phyloP scores from a whole-genome alignment of 1,140 invertebrate genomes.

The Lasioglossum baleicum region DNA sequence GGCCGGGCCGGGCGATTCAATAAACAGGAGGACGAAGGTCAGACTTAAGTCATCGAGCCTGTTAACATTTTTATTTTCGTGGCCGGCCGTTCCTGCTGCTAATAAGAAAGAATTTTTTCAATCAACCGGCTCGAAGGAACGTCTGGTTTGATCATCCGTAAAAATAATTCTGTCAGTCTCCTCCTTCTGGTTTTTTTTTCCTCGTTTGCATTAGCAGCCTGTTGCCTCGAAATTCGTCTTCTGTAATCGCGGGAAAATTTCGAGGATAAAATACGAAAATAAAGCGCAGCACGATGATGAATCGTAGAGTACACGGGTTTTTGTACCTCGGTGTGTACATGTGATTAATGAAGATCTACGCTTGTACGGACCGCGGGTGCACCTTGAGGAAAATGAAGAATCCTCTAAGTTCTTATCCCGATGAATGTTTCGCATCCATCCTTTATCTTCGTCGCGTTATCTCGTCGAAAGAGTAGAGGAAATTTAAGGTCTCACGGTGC shows the following conservation, averaged over 20 bases:
- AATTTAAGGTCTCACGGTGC: neutral
- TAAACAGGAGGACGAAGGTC: constrained; percentile 53
- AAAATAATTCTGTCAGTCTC: constrained; percentile 3
- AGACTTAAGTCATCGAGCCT: constrained; percentile 51
- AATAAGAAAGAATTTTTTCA: constrained; percentile 17
- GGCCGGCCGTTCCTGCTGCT: neutral
- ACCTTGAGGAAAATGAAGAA: neutral
- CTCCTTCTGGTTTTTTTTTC: too few relatives aligned
- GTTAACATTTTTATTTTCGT: constrained; percentile 55
- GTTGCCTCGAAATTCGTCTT: neutral
- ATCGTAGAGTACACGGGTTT: neutral
- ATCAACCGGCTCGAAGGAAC: neutral
- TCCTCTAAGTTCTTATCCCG: neutral
- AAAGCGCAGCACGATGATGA: constrained; percentile 1
- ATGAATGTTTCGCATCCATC: neutral
- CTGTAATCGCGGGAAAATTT: neutral
- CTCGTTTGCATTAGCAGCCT: neutral
- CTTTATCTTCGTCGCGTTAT: neutral
- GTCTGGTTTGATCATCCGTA: neutral
- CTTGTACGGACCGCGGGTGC: neutral
- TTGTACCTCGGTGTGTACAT: neutral
- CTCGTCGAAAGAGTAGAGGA: neutral
- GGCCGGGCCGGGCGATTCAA: constrained; percentile 36
- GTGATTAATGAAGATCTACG: constrained; percentile 18
- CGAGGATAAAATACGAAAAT: neutral